Conservation (phyloP, 2,797 vertebrate genomes). For the Enteromius anoplus region DNA sequence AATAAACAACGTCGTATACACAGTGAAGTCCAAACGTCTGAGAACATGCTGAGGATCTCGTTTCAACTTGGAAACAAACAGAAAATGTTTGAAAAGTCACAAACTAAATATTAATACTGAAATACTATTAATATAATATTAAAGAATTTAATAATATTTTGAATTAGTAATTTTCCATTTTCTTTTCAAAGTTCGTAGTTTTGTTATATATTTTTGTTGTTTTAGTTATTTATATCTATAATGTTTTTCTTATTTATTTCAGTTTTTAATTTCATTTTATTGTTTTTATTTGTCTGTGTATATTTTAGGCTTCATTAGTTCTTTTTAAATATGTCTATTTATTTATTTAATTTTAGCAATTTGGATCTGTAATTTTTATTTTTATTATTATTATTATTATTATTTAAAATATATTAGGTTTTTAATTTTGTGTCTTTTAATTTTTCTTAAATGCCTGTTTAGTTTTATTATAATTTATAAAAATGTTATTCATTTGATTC, state of each 20-base stretch:
- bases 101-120: neutral
- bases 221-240: neutral
- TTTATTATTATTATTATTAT: too few relatives aligned
- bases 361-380: too few relatives aligned
- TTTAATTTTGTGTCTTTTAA: too few relatives aligned
- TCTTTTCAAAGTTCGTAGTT: neutral
- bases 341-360: too few relatives aligned
- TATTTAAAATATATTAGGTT: too few relatives aligned
- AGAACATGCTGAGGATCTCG: neutral
- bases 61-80: neutral
- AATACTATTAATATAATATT: neutral
- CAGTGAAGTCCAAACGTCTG: neutral
- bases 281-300: neutral
- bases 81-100: neutral
- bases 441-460: neutral
- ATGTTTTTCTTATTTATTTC: neutral
- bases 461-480: neutral
- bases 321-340: neutral
- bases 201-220: neutral
- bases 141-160: neutral
- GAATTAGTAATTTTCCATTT: neutral
- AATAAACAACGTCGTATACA: neutral
- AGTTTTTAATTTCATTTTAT: neutral
- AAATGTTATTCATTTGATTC: neutral
- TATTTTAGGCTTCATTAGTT: neutral